These are phyloP conservation scores for Keiferia lycopersicella DNA, from an alignment of 2,888 invertebrate genomes.

Conservation along the genomic window DNA sequence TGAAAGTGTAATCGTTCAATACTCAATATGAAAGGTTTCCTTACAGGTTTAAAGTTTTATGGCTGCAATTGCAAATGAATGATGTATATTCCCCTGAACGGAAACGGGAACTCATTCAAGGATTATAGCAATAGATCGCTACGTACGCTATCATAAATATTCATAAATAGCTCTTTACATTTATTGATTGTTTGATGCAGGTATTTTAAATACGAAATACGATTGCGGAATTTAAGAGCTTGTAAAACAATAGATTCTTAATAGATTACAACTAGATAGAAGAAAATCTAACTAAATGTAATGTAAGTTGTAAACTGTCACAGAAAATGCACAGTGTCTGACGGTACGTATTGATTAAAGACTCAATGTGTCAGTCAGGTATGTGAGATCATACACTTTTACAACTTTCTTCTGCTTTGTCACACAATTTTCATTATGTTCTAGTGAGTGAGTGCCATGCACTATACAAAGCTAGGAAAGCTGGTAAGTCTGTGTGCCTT, in stretches of 20 bases:
- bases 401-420: slow-evolving; percentile 7
- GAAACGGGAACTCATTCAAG: not conserved
- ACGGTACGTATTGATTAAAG: too few species aligned
- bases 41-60: not conserved
- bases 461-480: not conserved
- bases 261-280: not conserved
- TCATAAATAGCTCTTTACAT: not conserved
- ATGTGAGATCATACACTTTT: not conserved
- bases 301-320: too few species aligned
- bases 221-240: too few species aligned
- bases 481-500: not conserved
- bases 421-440: not conserved
- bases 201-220: too few species aligned
- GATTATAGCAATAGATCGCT: not conserved
- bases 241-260: not conserved
- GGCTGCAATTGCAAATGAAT: not conserved
- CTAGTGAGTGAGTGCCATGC: not conserved
- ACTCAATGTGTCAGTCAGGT: not conserved
- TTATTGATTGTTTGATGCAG: too few species aligned
- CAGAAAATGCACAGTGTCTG: too few species aligned
- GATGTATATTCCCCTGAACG: not conserved
- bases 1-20: slow-evolving; percentile 16
- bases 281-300: too few species aligned
- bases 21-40: slow-evolving; percentile 6
- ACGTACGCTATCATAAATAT: too few species aligned